phyloP scores from a whole-genome alignment of 2,888 invertebrate genomes.

The Eupithecia centaureata region DNA sequence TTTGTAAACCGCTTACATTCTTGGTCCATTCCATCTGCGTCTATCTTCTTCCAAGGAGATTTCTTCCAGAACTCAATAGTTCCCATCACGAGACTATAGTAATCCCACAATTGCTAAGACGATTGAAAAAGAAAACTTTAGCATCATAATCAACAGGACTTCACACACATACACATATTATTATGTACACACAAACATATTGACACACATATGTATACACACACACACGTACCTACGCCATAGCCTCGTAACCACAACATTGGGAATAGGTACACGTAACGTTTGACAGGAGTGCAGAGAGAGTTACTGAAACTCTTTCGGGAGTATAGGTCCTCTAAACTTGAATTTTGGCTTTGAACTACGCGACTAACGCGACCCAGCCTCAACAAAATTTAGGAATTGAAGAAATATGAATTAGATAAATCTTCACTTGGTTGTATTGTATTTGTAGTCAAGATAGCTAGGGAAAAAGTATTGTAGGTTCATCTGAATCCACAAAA shows the following conservation, averaged over 20 bases:
- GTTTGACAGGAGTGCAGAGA: too few species aligned
- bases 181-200: too few species aligned
- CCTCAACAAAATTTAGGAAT: background rate
- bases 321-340: background rate
- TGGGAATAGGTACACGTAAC: too few species aligned
- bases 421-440: background rate
- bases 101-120: conserved; percentile 93
- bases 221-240: too few species aligned
- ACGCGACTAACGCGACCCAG: background rate
- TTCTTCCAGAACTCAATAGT: conserved; percentile 96
- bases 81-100: conserved; percentile 90
- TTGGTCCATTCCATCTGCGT: conserved; percentile 97
- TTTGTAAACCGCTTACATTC: conserved; percentile 97
- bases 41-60: conserved; percentile 96
- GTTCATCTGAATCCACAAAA: too few species aligned
- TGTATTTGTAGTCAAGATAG: too few species aligned
- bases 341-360: background rate
- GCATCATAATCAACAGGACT: background rate
- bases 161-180: too few species aligned
- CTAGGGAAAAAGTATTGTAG: too few species aligned
- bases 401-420: background rate
- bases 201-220: too few species aligned
- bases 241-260: too few species aligned
- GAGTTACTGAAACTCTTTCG: too few species aligned
- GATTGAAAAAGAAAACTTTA: background rate